These are phyloP conservation scores for Hecatera dysodea DNA, from an alignment of 2,888 invertebrate genomes.

Conservation along the genomic window DNA sequence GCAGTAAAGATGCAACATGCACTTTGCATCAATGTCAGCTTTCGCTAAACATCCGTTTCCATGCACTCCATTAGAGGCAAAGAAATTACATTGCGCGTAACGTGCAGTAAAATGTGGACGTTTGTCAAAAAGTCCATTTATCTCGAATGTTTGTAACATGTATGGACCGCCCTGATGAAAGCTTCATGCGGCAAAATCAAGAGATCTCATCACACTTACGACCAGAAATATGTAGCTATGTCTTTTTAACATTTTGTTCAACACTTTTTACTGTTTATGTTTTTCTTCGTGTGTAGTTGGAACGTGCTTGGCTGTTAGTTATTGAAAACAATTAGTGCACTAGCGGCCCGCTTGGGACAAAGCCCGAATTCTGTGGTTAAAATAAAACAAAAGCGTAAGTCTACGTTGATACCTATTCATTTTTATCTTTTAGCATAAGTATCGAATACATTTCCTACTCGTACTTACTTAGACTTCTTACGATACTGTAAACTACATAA, in stretches of 20 bases:
- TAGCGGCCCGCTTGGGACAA: not conserved
- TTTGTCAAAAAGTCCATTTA: slow-evolving; percentile 57
- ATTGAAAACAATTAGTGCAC: slow-evolving; percentile 29
- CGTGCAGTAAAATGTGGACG: slow-evolving; percentile 36
- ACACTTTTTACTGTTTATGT: not conserved
- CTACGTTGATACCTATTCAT: too few relatives aligned
- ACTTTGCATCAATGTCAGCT: slow-evolving; percentile 37
- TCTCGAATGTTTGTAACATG: slow-evolving; percentile 51
- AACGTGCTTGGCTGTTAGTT: slow-evolving; percentile 17
- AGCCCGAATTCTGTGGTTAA: not conserved
- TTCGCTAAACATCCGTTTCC: slow-evolving; percentile 29
- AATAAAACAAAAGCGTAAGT: not conserved
- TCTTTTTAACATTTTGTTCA: not conserved
- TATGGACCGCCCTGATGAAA: slow-evolving; percentile 55
- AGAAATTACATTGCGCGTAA: slow-evolving; percentile 49
- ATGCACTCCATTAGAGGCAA: slow-evolving; percentile 50
- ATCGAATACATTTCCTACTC: not conserved
- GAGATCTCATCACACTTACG: slow-evolving; percentile 59
- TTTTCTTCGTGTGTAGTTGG: slow-evolving; percentile 2
- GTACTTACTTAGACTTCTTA: not conserved
- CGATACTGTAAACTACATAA: too few relatives aligned
- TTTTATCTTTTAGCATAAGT: not conserved
- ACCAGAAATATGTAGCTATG: slow-evolving; percentile 36
- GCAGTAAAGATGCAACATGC: slow-evolving; percentile 39
- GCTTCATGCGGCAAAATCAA: slow-evolving; percentile 50